phyloP scores from a whole-genome alignment of 2,888 invertebrate genomes.

The Phyllotreta cruciferae region DNA sequence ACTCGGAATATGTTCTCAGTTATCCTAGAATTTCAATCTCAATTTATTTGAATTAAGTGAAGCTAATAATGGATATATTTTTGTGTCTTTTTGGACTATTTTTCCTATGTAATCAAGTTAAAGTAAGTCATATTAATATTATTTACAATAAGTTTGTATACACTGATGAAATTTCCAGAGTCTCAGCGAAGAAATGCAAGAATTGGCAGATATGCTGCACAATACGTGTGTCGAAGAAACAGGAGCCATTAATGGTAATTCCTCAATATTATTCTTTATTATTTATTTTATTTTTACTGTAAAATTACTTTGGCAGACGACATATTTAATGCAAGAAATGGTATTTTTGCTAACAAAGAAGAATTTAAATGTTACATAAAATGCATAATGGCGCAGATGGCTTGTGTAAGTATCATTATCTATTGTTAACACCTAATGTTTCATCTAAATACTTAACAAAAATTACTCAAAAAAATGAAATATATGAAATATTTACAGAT shows the following conservation, averaged over 20 bases:
- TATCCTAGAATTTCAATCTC: not conserved
- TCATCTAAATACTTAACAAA: not conserved
- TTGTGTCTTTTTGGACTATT: conserved; percentile 14
- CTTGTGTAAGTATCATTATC: conserved; percentile 49
- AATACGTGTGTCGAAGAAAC: conserved; percentile 53
- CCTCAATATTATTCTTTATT: not conserved
- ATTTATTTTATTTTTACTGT: not conserved
- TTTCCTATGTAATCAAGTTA: not conserved
- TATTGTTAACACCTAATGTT: not conserved
- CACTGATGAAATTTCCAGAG: conserved; percentile 32
- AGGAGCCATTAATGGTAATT: conserved; percentile 52
- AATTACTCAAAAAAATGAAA: not conserved
- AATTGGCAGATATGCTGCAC: conserved; percentile 53
- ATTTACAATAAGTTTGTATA: not conserved
- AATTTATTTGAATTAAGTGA: not conserved
- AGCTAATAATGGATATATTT: not conserved
- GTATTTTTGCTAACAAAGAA: conserved; percentile 51
- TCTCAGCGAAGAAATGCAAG: conserved; percentile 50
- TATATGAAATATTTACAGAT: conserved; percentile 48
- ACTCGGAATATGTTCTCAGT: conserved; percentile 3
- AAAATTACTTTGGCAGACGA: conserved; percentile 37
- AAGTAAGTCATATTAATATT: not conserved
- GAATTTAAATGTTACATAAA: conserved; percentile 55
- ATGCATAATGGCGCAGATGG: conserved; percentile 52
- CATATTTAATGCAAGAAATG: conserved; percentile 49